Percentiles rank a stretch among this genome's conserved stretches.
These are phyloP conservation scores for Upupa epops DNA, from an alignment of 2,113 vertebrate species.

Conservation along the genomic window DNA sequence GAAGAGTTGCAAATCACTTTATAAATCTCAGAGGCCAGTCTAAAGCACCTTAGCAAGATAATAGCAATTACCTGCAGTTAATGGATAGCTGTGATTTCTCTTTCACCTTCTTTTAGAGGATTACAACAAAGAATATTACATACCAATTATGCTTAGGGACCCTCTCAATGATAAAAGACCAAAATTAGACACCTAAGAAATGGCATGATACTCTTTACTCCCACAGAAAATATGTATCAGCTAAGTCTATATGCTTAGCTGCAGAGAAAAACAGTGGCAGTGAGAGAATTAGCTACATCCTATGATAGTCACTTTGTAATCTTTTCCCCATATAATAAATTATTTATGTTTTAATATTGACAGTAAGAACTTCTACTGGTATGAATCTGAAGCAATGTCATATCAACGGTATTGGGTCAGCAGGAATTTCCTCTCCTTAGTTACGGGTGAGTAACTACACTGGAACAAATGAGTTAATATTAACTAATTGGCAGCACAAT, in stretches of 20 bases:
- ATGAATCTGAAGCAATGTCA: slow-evolving; percentile 22
- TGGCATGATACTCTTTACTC: neutral
- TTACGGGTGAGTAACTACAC: slow-evolving; percentile 49
- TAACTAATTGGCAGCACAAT: slow-evolving; percentile 58
- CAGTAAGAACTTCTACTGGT: neutral
- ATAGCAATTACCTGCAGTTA: neutral
- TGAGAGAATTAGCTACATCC: neutral
- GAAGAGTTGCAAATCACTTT: neutral
- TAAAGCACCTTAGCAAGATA: neutral
- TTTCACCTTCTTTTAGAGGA: neutral
- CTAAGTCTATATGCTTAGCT: neutral
- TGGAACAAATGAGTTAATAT: slow-evolving; percentile 68
- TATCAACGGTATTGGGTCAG: slow-evolving; percentile 19
- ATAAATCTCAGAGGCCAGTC: neutral
- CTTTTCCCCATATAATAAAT: neutral
- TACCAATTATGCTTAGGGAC: neutral
- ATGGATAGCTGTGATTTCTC: neutral
- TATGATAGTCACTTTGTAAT: neutral
- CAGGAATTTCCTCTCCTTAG: slow-evolving; percentile 41
- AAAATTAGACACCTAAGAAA: neutral
- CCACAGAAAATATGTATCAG: neutral
- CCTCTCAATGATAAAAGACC: neutral
- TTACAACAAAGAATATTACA: neutral
- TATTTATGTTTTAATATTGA: neutral
- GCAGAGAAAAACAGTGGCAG: neutral